A percentile compares a stretch with the other conserved stretches of the same genome.
Evolutionary conservation across 2,888 invertebrate genomes (phyloP).

Genomic region (Chouioia cunea): DNA sequence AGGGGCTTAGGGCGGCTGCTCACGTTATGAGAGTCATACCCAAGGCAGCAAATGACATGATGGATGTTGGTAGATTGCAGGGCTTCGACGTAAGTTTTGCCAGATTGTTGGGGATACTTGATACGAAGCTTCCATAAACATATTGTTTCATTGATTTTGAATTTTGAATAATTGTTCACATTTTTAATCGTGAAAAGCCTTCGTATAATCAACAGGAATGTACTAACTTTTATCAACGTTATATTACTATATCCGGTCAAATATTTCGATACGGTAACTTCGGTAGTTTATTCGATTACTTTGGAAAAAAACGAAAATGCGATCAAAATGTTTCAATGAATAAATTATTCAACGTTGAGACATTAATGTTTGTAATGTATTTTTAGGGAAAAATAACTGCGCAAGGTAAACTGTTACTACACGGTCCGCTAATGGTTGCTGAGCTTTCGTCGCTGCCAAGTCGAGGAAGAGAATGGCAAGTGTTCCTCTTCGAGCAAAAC

Average conservation of each 20-base stretch:
- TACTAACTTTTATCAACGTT: no score
- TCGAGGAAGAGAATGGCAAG: conserved; percentile 87
- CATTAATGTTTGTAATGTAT: conserved; percentile 5
- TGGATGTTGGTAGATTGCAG: conserved; percentile 96
- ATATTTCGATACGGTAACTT: no score
- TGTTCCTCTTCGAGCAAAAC: conserved; percentile 98
- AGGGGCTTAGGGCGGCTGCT: conserved; percentile 85
- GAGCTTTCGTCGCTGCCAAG: conserved; percentile 72
- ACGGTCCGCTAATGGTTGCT: conserved; percentile 82
- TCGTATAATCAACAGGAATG: no score
- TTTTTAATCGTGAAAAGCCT: no score
- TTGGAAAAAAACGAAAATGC: no score
- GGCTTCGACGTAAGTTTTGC: conserved; percentile 87
- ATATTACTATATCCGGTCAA: no score
- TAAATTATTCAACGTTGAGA: neutral
- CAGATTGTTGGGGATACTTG: no score
- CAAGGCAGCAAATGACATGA: conserved; percentile 98
- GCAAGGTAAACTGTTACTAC: conserved; percentile 93
- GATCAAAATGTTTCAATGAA: neutral
- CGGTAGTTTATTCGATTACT: no score
- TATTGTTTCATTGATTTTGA: no score
- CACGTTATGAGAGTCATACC: conserved; percentile 93
- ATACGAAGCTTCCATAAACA: no score
- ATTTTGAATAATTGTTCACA: no score
- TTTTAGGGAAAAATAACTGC: conserved; percentile 93